Evolutionary conservation across 64 coral and sea anemone species (phyloP).

Genomic region (Montipora cactus): DNA sequence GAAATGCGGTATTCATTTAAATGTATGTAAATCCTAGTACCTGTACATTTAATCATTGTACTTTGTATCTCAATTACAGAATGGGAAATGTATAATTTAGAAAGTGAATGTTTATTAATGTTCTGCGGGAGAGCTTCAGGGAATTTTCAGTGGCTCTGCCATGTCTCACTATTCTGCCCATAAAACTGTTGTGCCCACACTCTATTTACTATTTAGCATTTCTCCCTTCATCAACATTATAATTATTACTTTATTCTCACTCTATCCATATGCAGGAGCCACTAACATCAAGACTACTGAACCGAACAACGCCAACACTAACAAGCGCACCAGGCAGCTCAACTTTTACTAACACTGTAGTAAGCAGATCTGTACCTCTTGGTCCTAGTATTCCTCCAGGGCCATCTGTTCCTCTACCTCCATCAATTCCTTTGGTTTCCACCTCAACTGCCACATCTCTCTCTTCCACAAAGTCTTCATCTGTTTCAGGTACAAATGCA

Average conservation of each 20-base stretch:
- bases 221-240: too few species aligned
- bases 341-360: constrained; percentile 67
- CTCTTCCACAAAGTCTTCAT: neutral
- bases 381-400: constrained; percentile 14
- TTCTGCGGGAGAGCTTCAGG: too few species aligned
- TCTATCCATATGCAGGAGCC: constrained; percentile 33
- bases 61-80: too few species aligned
- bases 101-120: too few species aligned
- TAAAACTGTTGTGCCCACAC: too few species aligned
- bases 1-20: too few species aligned
- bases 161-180: too few species aligned
- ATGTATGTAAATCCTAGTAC: too few species aligned
- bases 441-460: neutral
- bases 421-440: constrained; percentile 10
- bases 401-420: neutral
- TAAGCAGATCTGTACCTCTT: constrained; percentile 19
- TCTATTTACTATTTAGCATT: too few species aligned
- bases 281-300: constrained; percentile 64
- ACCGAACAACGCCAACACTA: constrained; percentile 44
- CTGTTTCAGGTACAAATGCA: neutral
- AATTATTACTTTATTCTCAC: neutral
- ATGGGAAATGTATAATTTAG: too few species aligned
- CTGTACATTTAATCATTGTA: too few species aligned
- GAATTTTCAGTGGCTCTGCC: too few species aligned
- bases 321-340: constrained; percentile 50